phyloP scores from a whole-genome alignment of 2,113 vertebrate genomes.

The Ciconia maguari region DNA sequence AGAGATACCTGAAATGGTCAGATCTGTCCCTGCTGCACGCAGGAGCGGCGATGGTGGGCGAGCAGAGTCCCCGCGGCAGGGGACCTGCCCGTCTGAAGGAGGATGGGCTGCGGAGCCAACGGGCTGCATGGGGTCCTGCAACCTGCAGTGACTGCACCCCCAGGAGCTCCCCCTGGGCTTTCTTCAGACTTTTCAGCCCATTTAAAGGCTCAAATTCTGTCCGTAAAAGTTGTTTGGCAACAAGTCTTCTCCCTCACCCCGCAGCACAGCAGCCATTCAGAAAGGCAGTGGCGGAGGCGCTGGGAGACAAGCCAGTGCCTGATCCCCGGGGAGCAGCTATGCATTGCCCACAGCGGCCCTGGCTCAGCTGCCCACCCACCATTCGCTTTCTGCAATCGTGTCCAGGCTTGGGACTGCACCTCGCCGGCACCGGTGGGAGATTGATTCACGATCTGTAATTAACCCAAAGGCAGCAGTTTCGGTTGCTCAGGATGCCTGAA shows the following conservation, averaged over 20 bases:
- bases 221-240: not conserved
- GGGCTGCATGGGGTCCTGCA: not conserved
- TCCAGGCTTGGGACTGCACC: not conserved
- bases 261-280: not conserved
- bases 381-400: rapidly evolving
- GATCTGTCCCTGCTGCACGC: not conserved
- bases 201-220: not conserved
- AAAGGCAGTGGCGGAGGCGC: not conserved
- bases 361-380: not conserved
- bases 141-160: not conserved
- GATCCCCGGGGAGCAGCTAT: no score
- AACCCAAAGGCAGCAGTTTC: not conserved
- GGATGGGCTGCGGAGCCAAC: not conserved
- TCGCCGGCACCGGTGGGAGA: not conserved
- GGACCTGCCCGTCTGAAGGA: not conserved
- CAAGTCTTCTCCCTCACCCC: not conserved
- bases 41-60: not conserved
- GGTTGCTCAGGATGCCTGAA: not conserved
- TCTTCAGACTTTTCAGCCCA: not conserved
- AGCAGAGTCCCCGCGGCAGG: no score
- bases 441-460: not conserved
- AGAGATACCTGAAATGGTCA: not conserved
- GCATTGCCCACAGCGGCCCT: not conserved
- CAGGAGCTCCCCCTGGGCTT: not conserved
- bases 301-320: not conserved